Evolutionary conservation across 37 sponge, comb jelly and placozoan genomes (phyloP), one percentile per base, ranked within the genome.

Genomic region (Spongilla lacustris): DNA sequence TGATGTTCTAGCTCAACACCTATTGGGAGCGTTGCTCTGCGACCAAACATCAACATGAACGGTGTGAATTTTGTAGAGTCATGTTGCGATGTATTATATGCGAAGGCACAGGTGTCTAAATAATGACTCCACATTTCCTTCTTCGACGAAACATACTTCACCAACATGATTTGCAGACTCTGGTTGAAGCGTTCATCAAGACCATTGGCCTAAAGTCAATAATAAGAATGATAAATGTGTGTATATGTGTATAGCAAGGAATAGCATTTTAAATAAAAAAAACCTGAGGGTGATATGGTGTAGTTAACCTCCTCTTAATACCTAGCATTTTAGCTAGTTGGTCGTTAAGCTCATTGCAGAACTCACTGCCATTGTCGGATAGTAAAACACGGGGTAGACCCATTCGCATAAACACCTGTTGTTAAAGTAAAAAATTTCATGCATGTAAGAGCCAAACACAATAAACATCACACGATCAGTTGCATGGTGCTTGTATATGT

Each of bases 1-100:
- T 13, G 27, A 37, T 82, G 82, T 36, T 28, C 19, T 31, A 82
- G 14, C 14, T 90, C 68, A 23, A 94, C 22, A 48, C 91, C 94
- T 68, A 94, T 84, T 68, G 91, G 94, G 19, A 94, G 49, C 4
- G 76, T 79, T 23, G 91, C 94, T 48, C 36, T 28, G 25, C 89
- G 75, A 46, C 75, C 71, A 67, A 94, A 91, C 94, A 87, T 94
- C 66, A 94, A 30, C 36, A 84, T 38, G 73, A 94, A 94, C 22
- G 94, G 94, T n/a, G 91, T 77, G 85, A 70, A 91, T 36, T 88
- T 77, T 8, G 91, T 72, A 9, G 91, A 94, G 21, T 94, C 91
- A 73, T 94, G 94, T 12, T 37, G 34, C 27, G 91, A 86, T 26
- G 94, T 93, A 72, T 93, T 93, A 69, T 93, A 93, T 1, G 90